phyloP scores from a whole-genome alignment of 2,888 invertebrate genomes.

The Dryadula phaetusa region DNA sequence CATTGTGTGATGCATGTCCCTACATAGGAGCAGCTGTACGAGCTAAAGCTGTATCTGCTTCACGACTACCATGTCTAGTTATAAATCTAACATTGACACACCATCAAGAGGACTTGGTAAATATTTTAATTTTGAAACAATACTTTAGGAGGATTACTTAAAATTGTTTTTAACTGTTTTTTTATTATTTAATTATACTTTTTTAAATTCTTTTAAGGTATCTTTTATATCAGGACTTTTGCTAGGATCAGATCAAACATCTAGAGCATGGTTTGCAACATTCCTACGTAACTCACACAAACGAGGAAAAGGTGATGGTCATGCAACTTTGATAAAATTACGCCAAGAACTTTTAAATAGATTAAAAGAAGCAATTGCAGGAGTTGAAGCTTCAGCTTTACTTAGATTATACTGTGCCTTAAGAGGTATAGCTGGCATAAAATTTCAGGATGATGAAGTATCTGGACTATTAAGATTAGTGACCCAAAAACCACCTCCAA shows the following conservation, averaged over 20 bases:
- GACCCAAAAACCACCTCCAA: constrained; percentile 94
- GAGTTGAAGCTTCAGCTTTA: constrained; percentile 94
- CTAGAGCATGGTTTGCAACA: constrained; percentile 96
- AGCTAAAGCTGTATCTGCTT: constrained; percentile 94
- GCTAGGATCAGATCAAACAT: constrained; percentile 94
- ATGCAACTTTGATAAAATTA: constrained; percentile 86
- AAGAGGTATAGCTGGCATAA: constrained; percentile 95
- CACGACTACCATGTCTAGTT: constrained; percentile 95
- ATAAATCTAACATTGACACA: constrained; percentile 91
- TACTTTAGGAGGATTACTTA: too few relatives aligned
- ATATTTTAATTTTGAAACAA: background rate
- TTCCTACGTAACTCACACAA: constrained; percentile 95
- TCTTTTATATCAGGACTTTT: constrained; percentile 95
- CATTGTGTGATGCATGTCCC: constrained; percentile 95
- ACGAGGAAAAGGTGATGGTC: constrained; percentile 89
- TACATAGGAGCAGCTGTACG: constrained; percentile 92
- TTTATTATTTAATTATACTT: background rate
- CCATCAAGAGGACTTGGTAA: constrained; percentile 85
- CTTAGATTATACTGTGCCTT: constrained; percentile 96
- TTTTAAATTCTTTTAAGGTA: constrained; percentile 80
- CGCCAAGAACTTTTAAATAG: constrained; percentile 91
- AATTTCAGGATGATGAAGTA: constrained; percentile 96
- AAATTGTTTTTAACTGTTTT: too few relatives aligned
- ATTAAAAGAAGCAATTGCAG: constrained; percentile 87
- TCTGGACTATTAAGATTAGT: constrained; percentile 91